phyloP scores from a whole-genome alignment of 2,797 vertebrate species.

The Myiotriccus ornatus region DNA sequence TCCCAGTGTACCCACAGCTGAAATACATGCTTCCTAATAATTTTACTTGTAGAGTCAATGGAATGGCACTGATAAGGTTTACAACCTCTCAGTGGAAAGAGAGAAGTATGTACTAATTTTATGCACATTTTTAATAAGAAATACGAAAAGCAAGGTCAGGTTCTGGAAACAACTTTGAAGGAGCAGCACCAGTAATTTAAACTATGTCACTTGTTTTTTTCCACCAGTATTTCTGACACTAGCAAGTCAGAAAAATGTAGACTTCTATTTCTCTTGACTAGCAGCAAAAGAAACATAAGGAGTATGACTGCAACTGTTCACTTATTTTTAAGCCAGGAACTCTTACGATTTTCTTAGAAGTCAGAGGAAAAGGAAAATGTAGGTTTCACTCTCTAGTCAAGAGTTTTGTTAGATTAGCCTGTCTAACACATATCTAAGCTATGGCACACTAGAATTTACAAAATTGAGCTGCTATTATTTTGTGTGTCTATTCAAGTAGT shows the following conservation, averaged over 20 bases:
- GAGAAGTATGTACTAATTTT: not conserved
- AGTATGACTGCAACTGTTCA: not conserved
- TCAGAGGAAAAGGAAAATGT: not conserved
- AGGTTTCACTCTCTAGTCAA: not conserved
- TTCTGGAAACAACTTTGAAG: not conserved
- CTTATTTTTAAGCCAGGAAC: not conserved
- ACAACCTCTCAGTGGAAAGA: not conserved
- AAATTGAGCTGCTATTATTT: not conserved
- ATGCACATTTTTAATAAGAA: constrained; percentile 14
- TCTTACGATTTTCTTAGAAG: not conserved
- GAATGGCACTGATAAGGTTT: constrained; percentile 4
- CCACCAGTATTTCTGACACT: not conserved
- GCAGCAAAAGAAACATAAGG: not conserved
- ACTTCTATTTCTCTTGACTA: not conserved
- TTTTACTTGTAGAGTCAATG: not conserved
- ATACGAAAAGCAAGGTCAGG: not conserved
- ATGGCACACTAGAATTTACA: not conserved
- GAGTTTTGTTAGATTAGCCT: not conserved
- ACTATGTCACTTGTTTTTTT: not conserved
- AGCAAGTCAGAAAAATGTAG: not conserved
- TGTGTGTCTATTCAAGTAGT: not conserved
- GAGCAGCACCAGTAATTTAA: not conserved
- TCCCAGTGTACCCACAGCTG: not conserved
- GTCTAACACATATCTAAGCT: not conserved
- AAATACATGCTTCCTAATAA: not conserved